These are phyloP conservation scores for Leucoma salicis DNA, from an alignment of 2,888 invertebrate genomes.

Conservation along the genomic window DNA sequence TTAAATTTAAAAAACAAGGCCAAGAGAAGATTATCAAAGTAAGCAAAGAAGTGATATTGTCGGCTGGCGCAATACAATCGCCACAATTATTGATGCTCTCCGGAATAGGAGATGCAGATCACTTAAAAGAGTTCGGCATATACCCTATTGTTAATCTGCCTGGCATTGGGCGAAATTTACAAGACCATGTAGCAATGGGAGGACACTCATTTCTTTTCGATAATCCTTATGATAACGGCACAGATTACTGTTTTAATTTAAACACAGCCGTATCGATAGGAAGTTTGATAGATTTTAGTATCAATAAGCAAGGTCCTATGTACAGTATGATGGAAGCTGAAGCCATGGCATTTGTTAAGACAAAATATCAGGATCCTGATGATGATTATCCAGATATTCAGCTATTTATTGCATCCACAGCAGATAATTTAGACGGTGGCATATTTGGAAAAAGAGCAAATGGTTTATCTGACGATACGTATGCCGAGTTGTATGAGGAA, in stretches of 20 bases:
- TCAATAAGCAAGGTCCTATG: constrained; percentile 84
- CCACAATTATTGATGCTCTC: constrained; percentile 94
- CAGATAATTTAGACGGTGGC: constrained; percentile 90
- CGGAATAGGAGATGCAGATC: constrained; percentile 87
- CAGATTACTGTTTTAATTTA: constrained; percentile 85
- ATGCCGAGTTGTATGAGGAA: constrained; percentile 86
- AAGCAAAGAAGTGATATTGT: constrained; percentile 90
- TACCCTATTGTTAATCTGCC: constrained; percentile 83
- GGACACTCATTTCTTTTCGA: constrained; percentile 89
- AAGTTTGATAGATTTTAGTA: constrained; percentile 84
- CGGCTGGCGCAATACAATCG: constrained; percentile 92
- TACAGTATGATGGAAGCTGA: constrained; percentile 91
- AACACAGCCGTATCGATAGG: constrained; percentile 84
- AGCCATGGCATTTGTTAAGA: constrained; percentile 89
- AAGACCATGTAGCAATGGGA: constrained; percentile 92
- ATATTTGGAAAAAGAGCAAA: constrained; percentile 86
- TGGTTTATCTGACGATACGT: constrained; percentile 85
- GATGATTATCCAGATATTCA: constrained; percentile 92
- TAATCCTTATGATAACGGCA: constrained; percentile 79
- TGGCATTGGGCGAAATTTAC: constrained; percentile 91
- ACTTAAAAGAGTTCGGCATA: constrained; percentile 83
- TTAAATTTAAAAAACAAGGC: constrained; percentile 84
- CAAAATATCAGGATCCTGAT: constrained; percentile 85
- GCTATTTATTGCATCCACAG: constrained; percentile 87
- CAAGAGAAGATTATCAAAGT: constrained; percentile 81